These are phyloP conservation scores for Bellardia pandia DNA, from an alignment of 2,888 invertebrate species.

Conservation along the genomic window DNA sequence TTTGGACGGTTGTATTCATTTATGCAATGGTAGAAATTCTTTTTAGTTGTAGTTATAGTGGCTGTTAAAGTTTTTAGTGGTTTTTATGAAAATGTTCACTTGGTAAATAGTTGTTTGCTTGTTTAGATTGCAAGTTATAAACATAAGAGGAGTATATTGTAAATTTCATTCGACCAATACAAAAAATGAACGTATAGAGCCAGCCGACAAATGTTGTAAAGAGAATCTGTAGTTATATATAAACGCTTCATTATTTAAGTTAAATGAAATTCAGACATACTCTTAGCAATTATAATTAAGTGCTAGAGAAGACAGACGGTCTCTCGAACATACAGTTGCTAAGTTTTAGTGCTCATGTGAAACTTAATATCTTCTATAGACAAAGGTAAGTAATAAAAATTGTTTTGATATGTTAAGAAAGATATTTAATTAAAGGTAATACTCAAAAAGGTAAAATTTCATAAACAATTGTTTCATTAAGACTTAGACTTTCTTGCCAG, in stretches of 20 bases:
- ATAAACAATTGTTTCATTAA: constrained; percentile 60
- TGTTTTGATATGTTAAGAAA: constrained; percentile 60
- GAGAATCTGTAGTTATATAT: neutral
- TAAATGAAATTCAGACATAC: constrained; percentile 63
- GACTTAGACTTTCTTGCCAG: neutral
- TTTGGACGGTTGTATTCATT: neutral
- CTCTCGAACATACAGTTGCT: neutral
- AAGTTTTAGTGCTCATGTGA: constrained; percentile 51
- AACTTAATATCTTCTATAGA: constrained; percentile 59
- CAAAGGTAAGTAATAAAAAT: constrained; percentile 65
- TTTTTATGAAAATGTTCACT: constrained; percentile 54
- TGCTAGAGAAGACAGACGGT: constrained; percentile 5
- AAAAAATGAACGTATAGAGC: neutral
- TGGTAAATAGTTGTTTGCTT: constrained; percentile 54
- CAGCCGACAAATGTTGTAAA: neutral
- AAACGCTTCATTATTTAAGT: constrained; percentile 20
- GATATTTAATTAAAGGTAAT: constrained; percentile 65
- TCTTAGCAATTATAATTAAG: constrained; percentile 67
- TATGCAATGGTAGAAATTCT: constrained; percentile 36
- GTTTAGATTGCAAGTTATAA: constrained; percentile 22
- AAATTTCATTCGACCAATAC: neutral
- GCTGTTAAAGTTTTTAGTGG: constrained; percentile 57
- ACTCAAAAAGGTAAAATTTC: constrained; percentile 54
- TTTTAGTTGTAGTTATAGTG: constrained; percentile 34
- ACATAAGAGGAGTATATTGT: neutral